phyloP scores from a whole-genome alignment of 35 echinoderm and acorn worm genomes.

The Strongylocentrotus purpuratus region DNA sequence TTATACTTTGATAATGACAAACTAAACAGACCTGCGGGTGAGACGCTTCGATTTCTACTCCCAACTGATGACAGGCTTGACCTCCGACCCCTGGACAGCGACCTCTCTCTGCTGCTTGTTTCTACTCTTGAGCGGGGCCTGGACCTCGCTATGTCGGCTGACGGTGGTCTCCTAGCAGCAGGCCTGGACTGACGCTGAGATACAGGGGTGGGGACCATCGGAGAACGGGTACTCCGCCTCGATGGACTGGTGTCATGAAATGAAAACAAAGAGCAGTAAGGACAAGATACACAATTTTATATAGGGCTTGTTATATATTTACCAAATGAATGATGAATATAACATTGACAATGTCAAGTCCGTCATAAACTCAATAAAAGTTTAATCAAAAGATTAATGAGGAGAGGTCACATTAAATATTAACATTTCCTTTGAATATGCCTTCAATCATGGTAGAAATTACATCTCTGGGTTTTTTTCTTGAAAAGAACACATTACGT shows the following conservation, averaged over 20 bases:
- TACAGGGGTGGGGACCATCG: constrained; percentile 46
- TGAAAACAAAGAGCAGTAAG: neutral
- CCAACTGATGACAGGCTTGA: constrained; percentile 19
- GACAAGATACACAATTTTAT: neutral
- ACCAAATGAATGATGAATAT: too few species aligned
- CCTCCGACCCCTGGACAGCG: constrained; percentile 59
- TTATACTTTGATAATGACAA: neutral
- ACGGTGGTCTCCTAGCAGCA: constrained; percentile 58
- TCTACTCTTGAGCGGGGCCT: constrained; percentile 38
- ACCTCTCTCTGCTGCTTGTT: constrained; percentile 63
- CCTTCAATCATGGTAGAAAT: too few species aligned
- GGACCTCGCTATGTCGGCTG: constrained; percentile 62
- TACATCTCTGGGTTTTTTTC: too few species aligned
- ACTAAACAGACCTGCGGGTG: constrained; percentile 4
- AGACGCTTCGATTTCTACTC: constrained; percentile 36
- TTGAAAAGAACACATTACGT: too few species aligned
- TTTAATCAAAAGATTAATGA: neutral
- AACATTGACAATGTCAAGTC: neutral
- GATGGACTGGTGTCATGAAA: constrained; percentile 28
- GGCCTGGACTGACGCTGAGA: constrained; percentile 42
- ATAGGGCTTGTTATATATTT: too few species aligned
- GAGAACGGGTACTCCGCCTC: constrained; percentile 72
- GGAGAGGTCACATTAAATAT: too few species aligned
- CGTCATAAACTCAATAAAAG: neutral
- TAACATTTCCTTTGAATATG: too few species aligned